Conservation (phyloP, 2,797 vertebrate species). For the Lacerta bilineata region DNA sequence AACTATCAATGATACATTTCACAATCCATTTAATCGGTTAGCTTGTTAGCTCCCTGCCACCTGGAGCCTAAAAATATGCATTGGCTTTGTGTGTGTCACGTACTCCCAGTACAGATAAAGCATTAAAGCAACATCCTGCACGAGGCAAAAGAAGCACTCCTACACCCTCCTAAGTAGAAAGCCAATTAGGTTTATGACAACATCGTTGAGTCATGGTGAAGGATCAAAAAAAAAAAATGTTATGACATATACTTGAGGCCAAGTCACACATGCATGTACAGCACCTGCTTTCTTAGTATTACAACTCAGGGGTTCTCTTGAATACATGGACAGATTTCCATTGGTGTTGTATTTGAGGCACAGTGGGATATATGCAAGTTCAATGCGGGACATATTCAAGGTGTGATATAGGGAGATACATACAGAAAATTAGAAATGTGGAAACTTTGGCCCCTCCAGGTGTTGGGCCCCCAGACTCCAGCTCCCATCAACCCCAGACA, state of each 20-base stretch:
- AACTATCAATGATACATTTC: neutral
- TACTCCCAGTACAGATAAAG: neutral
- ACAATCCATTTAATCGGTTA: neutral
- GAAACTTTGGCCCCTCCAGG: neutral
- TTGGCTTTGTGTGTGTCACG: neutral
- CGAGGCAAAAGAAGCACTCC: neutral
- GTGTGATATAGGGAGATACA: too few species aligned
- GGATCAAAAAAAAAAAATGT: conserved; percentile 12
- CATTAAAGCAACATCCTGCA: conserved; percentile 7
- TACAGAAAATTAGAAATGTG: too few species aligned
- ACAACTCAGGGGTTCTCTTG: neutral
- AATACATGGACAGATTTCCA: too few species aligned
- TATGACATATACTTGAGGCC: neutral
- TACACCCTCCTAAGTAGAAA: neutral
- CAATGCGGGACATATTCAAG: too few species aligned
- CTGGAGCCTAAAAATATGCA: neutral
- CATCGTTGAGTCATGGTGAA: conserved; percentile 5
- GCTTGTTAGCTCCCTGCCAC: neutral
- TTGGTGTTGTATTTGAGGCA: neutral
- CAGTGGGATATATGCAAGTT: neutral
- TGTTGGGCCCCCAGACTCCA: too few species aligned
- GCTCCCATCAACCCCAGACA: too few species aligned
- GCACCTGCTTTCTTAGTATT: neutral
- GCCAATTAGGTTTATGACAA: neutral
- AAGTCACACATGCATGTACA: neutral